phyloP scores from a whole-genome alignment of 2,113 vertebrate genomes.

The Rhinogobius similis region DNA sequence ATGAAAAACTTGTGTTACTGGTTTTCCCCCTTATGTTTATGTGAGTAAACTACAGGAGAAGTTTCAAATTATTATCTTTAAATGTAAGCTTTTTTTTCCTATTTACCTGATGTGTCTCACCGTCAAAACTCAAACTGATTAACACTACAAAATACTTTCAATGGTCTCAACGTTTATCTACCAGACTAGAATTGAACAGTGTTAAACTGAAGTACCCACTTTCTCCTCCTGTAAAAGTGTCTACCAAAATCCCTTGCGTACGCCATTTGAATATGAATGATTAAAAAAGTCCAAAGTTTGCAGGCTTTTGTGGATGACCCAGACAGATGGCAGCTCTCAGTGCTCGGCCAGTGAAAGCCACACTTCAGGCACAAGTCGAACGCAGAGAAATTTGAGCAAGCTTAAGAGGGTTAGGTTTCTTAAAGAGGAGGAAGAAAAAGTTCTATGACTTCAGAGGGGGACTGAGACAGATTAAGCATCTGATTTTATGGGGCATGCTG shows the following conservation, averaged over 20 bases:
- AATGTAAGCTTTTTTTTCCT: too few relatives aligned
- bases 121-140: too few relatives aligned
- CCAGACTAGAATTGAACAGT: conserved; percentile 28
- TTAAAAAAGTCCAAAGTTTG: conserved; percentile 56
- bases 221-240: conserved; percentile 43
- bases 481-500: conserved; percentile 45
- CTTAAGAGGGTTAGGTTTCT: conserved; percentile 61
- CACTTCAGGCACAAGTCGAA: conserved; percentile 62
- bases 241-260: conserved; percentile 43
- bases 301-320: conserved; percentile 39
- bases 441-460: conserved; percentile 5
- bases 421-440: background rate
- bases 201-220: conserved; percentile 38
- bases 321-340: conserved; percentile 69
- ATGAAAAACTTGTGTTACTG: too few relatives aligned
- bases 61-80: too few relatives aligned
- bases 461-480: conserved; percentile 45
- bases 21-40: too few relatives aligned
- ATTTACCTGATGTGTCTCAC: too few relatives aligned
- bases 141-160: background rate
- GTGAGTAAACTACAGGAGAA: too few relatives aligned
- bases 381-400: conserved; percentile 65
- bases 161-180: background rate
- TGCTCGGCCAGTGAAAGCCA: conserved; percentile 60
- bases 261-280: conserved; percentile 61